Evolutionary conservation across 2,113 vertebrate genomes (phyloP).

Genomic region (Oncorhynchus masou): DNA sequence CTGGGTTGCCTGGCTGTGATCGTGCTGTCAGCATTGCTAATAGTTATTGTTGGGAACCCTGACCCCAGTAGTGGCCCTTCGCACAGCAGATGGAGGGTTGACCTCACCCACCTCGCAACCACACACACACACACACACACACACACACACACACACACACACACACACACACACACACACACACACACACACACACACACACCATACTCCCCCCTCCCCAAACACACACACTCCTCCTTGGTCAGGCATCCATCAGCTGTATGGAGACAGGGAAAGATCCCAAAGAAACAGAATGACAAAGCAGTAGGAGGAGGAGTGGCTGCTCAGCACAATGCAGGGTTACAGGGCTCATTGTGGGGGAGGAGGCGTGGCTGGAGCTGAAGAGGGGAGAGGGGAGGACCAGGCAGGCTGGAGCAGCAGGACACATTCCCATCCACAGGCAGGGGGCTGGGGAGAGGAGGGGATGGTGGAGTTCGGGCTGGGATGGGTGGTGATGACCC

Average conservation of each 20-base stretch:
- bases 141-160: background rate
- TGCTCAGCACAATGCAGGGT: slow-evolving; percentile 2
- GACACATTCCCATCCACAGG: slow-evolving; percentile 45
- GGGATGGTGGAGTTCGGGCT: background rate
- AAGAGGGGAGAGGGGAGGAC: slow-evolving; percentile 10
- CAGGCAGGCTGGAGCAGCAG: slow-evolving; percentile 37
- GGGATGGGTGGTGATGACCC: too few relatives aligned
- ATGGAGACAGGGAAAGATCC: slow-evolving; percentile 23
- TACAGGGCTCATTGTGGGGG: slow-evolving; percentile 41
- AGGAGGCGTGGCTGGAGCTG: slow-evolving; percentile 21
- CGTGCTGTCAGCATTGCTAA: slow-evolving; percentile 16
- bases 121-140: too few relatives aligned
- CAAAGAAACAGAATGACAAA: slow-evolving; percentile 54
- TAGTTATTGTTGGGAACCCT: slow-evolving; percentile 19
- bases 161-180: slow-evolving; percentile 6
- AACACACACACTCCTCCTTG: background rate
- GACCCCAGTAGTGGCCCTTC: background rate
- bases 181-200: slow-evolving; percentile 17
- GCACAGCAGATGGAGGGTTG: background rate
- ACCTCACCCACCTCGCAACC: slow-evolving; percentile 8
- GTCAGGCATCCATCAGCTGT: slow-evolving; percentile 41
- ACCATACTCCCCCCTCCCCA: background rate
- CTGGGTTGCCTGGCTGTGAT: slow-evolving; percentile 1
- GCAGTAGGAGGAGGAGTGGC: slow-evolving; percentile 20
- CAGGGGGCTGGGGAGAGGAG: slow-evolving; percentile 15